Conservation (phyloP, 2,888 invertebrate species). For the Scrobipalpa costella region DNA sequence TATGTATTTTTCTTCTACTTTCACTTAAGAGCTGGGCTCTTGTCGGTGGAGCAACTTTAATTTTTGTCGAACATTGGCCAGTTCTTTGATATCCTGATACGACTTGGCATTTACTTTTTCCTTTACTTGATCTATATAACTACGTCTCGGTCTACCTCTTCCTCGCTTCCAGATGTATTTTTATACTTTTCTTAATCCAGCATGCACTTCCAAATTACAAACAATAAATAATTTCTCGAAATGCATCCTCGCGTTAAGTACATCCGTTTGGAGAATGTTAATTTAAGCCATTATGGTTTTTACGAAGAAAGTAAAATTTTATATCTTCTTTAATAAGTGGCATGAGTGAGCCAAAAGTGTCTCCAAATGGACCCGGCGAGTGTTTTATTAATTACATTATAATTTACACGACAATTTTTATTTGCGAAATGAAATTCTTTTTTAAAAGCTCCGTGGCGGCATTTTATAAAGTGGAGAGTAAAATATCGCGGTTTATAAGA, state of each 20-base stretch:
- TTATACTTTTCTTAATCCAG: too few species aligned
- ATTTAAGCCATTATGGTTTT: neutral
- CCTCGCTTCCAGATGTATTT: too few species aligned
- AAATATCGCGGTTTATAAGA: too few species aligned
- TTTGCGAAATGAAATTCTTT: constrained; percentile 6
- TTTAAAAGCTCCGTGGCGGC: neutral
- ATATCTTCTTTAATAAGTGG: neutral
- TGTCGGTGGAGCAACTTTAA: too few species aligned
- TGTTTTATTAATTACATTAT: constrained; percentile 4
- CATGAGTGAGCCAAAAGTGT: neutral
- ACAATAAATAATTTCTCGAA: neutral
- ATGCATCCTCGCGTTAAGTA: neutral
- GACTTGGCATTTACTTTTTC: too few species aligned
- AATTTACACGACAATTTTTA: constrained; percentile 4
- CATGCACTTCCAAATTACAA: neutral
- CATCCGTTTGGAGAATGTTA: neutral
- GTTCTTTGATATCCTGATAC: too few species aligned
- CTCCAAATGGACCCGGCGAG: neutral
- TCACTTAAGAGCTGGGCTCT: too few species aligned
- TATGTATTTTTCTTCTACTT: too few species aligned
- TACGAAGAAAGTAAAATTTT: neutral
- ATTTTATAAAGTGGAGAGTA: neutral
- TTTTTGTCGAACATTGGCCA: too few species aligned
- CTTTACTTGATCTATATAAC: too few species aligned
- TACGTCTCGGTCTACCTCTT: too few species aligned